Evolutionary conservation across 2,888 invertebrate species (phyloP).

Genomic region (Lobophora halterata): DNA sequence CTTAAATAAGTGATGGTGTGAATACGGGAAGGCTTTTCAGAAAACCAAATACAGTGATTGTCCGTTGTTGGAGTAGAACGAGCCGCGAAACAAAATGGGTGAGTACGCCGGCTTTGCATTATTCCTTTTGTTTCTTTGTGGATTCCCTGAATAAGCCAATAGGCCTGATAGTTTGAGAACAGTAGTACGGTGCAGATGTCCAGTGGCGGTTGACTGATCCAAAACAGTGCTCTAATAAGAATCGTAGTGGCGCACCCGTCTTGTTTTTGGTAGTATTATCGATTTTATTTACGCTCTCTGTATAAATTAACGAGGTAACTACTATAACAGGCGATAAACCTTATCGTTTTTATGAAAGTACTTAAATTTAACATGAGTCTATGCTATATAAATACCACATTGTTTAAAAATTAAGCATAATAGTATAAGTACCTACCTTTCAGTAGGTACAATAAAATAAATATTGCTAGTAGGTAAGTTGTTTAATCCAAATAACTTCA

Average conservation of each 20-base stretch:
- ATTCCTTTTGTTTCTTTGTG: conserved; percentile 37
- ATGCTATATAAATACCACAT: no score
- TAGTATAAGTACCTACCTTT: no score
- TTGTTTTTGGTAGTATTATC: conserved; percentile 58
- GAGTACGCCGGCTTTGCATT: conserved; percentile 58
- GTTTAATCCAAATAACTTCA: no score
- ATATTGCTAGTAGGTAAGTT: no score
- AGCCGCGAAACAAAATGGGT: conserved; percentile 64
- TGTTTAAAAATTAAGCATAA: no score
- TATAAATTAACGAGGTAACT: conserved; percentile 28
- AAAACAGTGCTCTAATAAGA: conserved; percentile 41
- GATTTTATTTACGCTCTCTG: conserved; percentile 66
- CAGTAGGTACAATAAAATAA: no score
- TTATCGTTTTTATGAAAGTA: conserved; percentile 14
- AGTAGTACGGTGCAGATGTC: no score
- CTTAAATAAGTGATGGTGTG: conserved; percentile 46
- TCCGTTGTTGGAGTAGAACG: conserved; percentile 35
- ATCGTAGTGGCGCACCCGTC: conserved; percentile 26
- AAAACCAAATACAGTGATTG: conserved; percentile 36
- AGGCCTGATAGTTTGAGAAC: neutral
- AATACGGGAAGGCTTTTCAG: conserved; percentile 50
- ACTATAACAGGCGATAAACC: conserved; percentile 8
- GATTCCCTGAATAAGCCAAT: conserved; percentile 10
- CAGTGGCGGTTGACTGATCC: no score
- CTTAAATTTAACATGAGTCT: no score